phyloP scores from a whole-genome alignment of 2,888 invertebrate species.

The Luperina nickerlii region DNA sequence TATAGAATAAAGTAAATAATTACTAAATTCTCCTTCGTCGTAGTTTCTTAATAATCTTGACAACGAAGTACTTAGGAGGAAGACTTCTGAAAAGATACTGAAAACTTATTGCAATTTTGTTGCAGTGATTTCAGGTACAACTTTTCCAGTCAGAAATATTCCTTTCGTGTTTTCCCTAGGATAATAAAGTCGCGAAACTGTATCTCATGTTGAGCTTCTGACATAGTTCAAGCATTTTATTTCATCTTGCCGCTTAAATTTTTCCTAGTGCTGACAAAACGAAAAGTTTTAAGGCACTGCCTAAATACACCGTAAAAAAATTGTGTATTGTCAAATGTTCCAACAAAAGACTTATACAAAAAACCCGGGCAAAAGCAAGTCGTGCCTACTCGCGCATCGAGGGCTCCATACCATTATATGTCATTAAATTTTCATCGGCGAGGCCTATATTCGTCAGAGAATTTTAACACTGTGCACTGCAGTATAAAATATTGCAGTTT shows the following conservation, averaged over 20 bases:
- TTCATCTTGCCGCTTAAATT: background rate
- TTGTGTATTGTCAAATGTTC: too few relatives aligned
- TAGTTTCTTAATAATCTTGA: slow-evolving; percentile 4
- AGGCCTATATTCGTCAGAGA: too few relatives aligned
- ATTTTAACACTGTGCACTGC: too few relatives aligned
- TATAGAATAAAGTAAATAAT: background rate
- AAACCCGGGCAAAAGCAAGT: too few relatives aligned
- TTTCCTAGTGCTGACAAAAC: background rate
- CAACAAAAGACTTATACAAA: too few relatives aligned
- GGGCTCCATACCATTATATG: too few relatives aligned
- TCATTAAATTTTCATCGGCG: too few relatives aligned
- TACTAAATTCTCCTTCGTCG: background rate
- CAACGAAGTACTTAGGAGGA: background rate
- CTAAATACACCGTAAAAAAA: too few relatives aligned
- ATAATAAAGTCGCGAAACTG: background rate
- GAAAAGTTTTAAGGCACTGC: background rate
- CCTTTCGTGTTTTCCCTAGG: background rate
- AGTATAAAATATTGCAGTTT: too few relatives aligned
- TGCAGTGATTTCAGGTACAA: background rate
- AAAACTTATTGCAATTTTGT: slow-evolving; percentile 1
- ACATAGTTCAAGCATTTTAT: background rate
- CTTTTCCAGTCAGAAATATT: background rate
- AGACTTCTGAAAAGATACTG: slow-evolving; percentile 1
- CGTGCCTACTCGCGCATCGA: too few relatives aligned
- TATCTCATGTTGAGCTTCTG: background rate